A percentile compares a stretch with the other conserved stretches of the same genome.
These are phyloP conservation scores for Papilio aristodemus DNA, from an alignment of 1,140 invertebrate species.

Conservation along the genomic window DNA sequence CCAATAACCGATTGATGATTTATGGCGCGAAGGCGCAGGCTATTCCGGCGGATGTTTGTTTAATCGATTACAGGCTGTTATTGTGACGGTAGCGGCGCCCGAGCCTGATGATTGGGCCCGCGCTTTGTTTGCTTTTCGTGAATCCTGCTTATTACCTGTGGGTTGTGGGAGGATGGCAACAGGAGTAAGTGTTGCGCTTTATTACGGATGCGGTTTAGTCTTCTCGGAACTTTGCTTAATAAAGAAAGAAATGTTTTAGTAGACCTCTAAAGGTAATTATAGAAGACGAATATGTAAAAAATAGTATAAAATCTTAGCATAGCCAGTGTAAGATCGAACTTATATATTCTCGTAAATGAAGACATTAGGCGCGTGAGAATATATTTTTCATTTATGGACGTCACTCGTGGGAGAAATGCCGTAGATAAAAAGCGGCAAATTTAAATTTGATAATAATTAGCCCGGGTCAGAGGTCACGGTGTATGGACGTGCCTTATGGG, in stretches of 20 bases:
- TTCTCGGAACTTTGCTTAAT: not conserved
- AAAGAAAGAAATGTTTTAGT: not conserved
- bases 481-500: constrained; percentile 66
- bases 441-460: constrained; percentile 22
- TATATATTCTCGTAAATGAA: too few species aligned
- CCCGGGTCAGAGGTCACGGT: constrained; percentile 49
- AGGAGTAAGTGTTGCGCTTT: constrained; percentile 10
- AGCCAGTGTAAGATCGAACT: too few species aligned
- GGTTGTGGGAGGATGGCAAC: constrained; percentile 35
- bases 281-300: not conserved
- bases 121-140: constrained; percentile 29
- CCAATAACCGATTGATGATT: constrained; percentile 67
- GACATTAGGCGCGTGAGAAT: too few species aligned
- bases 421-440: constrained; percentile 1
- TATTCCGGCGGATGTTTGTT: constrained; percentile 70
- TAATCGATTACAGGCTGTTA: constrained; percentile 64
- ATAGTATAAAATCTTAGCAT: too few species aligned
- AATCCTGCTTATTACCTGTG: constrained; percentile 36
- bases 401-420: not conserved
- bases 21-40: constrained; percentile 47
- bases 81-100: constrained; percentile 55
- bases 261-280: not conserved
- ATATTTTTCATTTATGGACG: not conserved
- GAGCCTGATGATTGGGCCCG: constrained; percentile 36
- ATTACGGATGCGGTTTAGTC: not conserved